Evolutionary conservation across 1,140 invertebrate genomes (phyloP).

Genomic region (Solenopsis fugax): DNA sequence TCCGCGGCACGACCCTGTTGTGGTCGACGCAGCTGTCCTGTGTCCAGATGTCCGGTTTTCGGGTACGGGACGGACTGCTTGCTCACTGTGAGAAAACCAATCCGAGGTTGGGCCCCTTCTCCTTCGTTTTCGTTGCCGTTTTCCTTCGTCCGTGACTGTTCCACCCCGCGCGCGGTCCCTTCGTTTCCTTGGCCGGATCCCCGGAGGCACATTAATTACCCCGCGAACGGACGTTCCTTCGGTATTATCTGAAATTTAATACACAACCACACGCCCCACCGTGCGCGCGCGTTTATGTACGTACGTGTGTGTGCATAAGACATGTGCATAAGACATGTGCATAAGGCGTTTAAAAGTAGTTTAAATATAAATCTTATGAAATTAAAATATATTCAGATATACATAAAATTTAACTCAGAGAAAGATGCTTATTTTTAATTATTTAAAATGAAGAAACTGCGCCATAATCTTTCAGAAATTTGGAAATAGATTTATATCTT

Average conservation of each 20-base stretch:
- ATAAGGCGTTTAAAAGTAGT: background rate
- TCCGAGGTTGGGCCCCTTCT: slow-evolving; percentile 73
- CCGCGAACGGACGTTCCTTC: slow-evolving; percentile 74
- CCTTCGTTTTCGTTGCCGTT: slow-evolving; percentile 65
- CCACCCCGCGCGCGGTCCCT: slow-evolving; percentile 37
- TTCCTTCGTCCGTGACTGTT: slow-evolving; percentile 65
- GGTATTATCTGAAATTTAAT: slow-evolving; percentile 82
- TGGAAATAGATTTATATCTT: background rate
- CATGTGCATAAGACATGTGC: too few relatives aligned
- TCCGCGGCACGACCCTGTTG: slow-evolving; percentile 63
- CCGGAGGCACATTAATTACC: slow-evolving; percentile 82
- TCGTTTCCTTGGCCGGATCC: slow-evolving; percentile 66
- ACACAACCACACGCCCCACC: slow-evolving; percentile 67
- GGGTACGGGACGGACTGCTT: slow-evolving; percentile 68
- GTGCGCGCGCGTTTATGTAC: slow-evolving; percentile 10
- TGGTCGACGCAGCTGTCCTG: slow-evolving; percentile 80
- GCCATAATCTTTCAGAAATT: background rate
- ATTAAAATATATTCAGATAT: background rate
- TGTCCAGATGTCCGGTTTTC: slow-evolving; percentile 83
- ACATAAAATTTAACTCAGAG: background rate
- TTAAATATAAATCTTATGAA: background rate
- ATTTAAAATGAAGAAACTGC: background rate
- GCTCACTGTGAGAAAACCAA: slow-evolving; percentile 81
- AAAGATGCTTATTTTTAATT: background rate
- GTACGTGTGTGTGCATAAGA: background rate